Evolutionary conservation across 1,140 invertebrate genomes (phyloP).

Genomic region (Rhopalosiphum padi): DNA sequence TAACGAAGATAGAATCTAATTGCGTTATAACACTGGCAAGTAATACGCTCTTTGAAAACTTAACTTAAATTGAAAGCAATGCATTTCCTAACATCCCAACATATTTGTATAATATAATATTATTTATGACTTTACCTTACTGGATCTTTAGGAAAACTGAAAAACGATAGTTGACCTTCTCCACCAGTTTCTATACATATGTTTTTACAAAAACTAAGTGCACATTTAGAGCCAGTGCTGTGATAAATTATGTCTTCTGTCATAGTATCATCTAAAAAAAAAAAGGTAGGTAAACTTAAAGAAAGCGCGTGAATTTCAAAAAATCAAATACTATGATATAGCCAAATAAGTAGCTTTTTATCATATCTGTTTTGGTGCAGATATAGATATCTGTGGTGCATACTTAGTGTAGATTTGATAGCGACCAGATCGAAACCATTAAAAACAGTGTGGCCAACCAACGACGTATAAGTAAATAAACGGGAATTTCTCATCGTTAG

Average conservation of each 20-base stretch:
- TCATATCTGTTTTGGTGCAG: too few relatives aligned
- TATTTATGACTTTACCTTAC: neutral
- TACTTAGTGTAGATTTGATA: too few relatives aligned
- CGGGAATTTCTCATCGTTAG: too few relatives aligned
- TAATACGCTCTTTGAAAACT: neutral
- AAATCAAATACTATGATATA: neutral
- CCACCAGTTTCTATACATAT: neutral
- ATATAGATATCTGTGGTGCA: too few relatives aligned
- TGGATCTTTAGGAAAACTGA: neutral
- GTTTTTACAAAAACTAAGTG: neutral
- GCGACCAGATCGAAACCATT: too few relatives aligned
- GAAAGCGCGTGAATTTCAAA: neutral
- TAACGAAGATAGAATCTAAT: neutral
- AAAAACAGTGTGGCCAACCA: too few relatives aligned
- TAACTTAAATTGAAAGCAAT: neutral
- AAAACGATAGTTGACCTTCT: neutral
- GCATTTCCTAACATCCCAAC: neutral
- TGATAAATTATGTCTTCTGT: neutral
- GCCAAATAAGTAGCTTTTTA: too few relatives aligned
- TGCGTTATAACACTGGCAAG: neutral
- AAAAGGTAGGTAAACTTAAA: neutral
- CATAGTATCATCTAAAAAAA: neutral
- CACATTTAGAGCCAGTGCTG: neutral
- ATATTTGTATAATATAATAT: neutral
- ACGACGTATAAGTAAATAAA: too few relatives aligned